These are phyloP conservation scores for Eupithecia pulchellata DNA, from an alignment of 2,888 invertebrate species.

Conservation along the genomic window DNA sequence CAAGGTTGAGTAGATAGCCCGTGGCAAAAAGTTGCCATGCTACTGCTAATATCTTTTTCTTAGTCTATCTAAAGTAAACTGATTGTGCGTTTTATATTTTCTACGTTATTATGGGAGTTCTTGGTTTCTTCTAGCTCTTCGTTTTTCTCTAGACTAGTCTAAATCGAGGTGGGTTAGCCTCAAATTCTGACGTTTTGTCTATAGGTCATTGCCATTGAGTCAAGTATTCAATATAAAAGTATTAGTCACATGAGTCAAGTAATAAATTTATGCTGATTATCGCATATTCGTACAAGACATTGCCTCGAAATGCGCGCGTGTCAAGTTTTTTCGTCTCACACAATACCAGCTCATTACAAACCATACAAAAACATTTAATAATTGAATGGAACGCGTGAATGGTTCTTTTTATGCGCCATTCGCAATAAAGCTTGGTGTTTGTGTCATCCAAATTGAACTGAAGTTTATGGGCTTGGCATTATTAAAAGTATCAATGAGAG, in stretches of 20 bases:
- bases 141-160: not conserved
- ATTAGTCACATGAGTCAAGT: not conserved
- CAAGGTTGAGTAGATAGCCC: slow-evolving; percentile 24
- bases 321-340: slow-evolving; percentile 41
- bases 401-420: slow-evolving; percentile 40
- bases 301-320: slow-evolving; percentile 33
- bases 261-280: not conserved
- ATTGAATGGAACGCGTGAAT: slow-evolving; percentile 55
- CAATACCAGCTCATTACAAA: slow-evolving; percentile 52
- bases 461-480: slow-evolving; percentile 16
- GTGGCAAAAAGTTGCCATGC: slow-evolving; percentile 17
- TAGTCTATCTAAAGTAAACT: slow-evolving; percentile 6
- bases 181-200: not conserved
- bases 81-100: not conserved
- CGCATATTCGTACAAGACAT: slow-evolving; percentile 21
- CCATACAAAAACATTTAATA: slow-evolving; percentile 53
- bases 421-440: slow-evolving; percentile 30
- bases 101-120: not conserved
- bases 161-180: not conserved
- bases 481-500: not conserved
- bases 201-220: not conserved
- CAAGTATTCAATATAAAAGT: not conserved
- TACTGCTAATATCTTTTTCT: slow-evolving; percentile 20
- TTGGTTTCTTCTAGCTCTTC: not conserved
- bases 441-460: slow-evolving; percentile 20